A percentile compares a stretch with the other conserved stretches of the same genome.
Evolutionary conservation across 1,140 invertebrate genomes (phyloP).

Genomic region (Macrobrachium rosenbergii): DNA sequence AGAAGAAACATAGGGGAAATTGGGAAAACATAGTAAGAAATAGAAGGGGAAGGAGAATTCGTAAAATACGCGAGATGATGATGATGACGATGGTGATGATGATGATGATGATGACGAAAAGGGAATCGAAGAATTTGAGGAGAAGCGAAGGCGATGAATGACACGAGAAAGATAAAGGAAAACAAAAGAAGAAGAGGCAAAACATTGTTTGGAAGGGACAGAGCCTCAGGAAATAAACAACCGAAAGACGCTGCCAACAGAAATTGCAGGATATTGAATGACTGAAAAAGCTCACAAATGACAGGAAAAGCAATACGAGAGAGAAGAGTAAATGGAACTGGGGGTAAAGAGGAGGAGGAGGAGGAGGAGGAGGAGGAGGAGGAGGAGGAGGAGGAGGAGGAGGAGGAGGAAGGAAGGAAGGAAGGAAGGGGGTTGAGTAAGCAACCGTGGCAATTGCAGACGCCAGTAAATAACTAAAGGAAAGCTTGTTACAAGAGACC

Average conservation of each 20-base stretch:
- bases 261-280: too few species aligned
- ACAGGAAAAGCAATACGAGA: background rate
- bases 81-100: conserved; percentile 7
- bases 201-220: background rate
- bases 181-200: background rate
- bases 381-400: background rate
- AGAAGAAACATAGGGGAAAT: background rate
- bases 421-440: background rate
- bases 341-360: background rate
- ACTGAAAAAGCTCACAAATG: too few species aligned
- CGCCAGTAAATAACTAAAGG: background rate
- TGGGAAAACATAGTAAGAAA: background rate
- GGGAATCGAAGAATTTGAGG: background rate
- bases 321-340: background rate
- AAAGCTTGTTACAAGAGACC: too few species aligned
- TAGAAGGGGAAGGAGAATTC: background rate
- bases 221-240: too few species aligned
- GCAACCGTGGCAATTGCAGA: background rate
- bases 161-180: too few species aligned
- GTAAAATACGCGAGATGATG: background rate
- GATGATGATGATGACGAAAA: background rate
- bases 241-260: too few species aligned
- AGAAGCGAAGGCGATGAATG: too few species aligned
- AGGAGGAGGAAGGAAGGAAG: background rate
- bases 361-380: background rate